phyloP scores from a whole-genome alignment of 2,113 vertebrate genomes.

The Danionella cerebrum region DNA sequence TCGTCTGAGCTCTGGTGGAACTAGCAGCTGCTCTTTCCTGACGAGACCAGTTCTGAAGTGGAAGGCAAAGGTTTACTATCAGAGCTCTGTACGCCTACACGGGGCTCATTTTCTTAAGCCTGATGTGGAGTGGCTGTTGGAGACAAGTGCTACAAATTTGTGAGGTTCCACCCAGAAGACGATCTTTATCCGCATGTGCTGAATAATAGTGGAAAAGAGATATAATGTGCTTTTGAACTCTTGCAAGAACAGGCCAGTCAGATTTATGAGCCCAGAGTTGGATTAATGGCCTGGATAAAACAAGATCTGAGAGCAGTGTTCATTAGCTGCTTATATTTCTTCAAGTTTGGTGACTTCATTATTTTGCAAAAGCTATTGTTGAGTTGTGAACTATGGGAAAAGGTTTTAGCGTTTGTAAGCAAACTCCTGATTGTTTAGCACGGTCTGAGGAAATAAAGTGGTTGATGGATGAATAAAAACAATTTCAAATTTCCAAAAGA shows the following conservation, averaged over 20 bases:
- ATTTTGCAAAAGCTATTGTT: not conserved
- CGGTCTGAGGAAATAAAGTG: not conserved
- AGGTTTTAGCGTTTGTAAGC: too few species aligned
- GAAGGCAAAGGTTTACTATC: conserved; percentile 26
- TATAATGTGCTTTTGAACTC: not conserved
- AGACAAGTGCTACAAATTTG: conserved; percentile 33
- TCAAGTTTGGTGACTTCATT: not conserved
- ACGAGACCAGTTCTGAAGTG: conserved; percentile 2
- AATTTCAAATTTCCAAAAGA: too few species aligned
- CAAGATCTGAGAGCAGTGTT: conserved; percentile 11
- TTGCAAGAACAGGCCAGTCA: conserved; percentile 11
- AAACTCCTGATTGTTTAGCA: not conserved
- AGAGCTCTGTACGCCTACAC: conserved; percentile 1
- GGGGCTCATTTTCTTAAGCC: conserved; percentile 35
- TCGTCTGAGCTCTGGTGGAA: not conserved
- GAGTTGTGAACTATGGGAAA: not conserved
- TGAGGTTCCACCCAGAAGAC: conserved; percentile 26
- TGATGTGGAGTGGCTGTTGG: conserved; percentile 29
- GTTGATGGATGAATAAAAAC: too few species aligned
- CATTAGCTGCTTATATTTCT: conserved; percentile 7
- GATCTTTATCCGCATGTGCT: conserved; percentile 8
- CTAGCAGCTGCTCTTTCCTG: conserved; percentile 7
- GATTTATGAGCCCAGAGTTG: not conserved
- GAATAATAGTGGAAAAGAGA: conserved; percentile 14
- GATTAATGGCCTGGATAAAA: conserved; percentile 10